These are phyloP conservation scores for Ptychobarbus kaznakovi DNA, from an alignment of 2,797 vertebrate genomes.

Conservation along the genomic window DNA sequence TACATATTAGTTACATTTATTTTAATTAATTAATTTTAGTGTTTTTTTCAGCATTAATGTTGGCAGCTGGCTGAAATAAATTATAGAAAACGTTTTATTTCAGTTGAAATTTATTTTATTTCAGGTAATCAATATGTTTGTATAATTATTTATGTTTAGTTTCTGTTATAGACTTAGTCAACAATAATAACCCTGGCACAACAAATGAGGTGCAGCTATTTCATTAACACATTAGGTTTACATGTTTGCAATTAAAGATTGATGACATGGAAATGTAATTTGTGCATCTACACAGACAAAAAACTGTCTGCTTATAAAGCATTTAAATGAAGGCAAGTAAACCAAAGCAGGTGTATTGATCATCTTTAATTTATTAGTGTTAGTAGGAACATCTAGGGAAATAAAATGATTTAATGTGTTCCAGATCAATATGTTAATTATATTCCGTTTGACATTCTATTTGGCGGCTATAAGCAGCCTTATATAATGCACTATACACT, in stretches of 20 bases:
- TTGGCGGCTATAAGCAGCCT: background rate
- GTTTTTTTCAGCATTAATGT: background rate
- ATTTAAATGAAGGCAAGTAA: constrained; percentile 10
- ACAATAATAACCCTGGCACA: background rate
- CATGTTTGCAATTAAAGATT: constrained; percentile 14
- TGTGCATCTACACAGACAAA: background rate
- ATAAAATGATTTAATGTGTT: constrained; percentile 26
- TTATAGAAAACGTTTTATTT: background rate
- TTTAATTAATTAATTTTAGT: background rate
- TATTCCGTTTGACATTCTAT: constrained; percentile 35
- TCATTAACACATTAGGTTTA: constrained; percentile 5
- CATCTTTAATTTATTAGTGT: constrained; percentile 30
- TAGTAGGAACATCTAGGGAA: background rate
- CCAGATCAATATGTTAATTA: constrained; percentile 43
- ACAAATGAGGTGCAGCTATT: background rate
- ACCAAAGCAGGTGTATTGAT: constrained; percentile 21
- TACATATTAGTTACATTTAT: too few species aligned
- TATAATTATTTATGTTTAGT: background rate
- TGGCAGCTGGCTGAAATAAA: background rate
- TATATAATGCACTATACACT: constrained; percentile 41
- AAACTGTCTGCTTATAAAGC: background rate
- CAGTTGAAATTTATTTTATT: background rate
- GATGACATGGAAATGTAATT: constrained; percentile 1
- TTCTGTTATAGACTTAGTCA: background rate
- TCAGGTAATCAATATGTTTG: background rate